A percentile compares a stretch with the other conserved stretches of the same genome.
These are phyloP conservation scores for Gymnoscopelus microlampas DNA, from an alignment of 2,797 vertebrate genomes.

Conservation along the genomic window DNA sequence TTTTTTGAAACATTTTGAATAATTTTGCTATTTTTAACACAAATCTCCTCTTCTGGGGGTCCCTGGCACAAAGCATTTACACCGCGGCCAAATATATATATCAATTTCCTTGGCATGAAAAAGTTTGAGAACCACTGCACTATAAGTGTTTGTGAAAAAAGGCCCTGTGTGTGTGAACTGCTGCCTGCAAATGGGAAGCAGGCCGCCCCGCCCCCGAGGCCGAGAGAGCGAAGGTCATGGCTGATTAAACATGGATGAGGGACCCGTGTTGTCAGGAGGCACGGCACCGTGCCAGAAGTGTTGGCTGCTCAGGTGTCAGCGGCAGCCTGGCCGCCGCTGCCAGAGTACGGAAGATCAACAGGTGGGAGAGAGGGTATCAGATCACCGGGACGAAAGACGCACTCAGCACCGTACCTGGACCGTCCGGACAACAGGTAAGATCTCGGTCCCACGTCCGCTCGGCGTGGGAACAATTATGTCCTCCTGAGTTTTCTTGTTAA, in stretches of 20 bases:
- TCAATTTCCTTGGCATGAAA: too few relatives aligned
- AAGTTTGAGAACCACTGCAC: too few relatives aligned
- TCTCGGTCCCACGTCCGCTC: neutral
- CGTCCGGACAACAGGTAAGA: slow-evolving; percentile 58
- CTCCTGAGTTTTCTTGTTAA: too few relatives aligned
- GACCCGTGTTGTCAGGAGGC: slow-evolving; percentile 41
- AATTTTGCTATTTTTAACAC: too few relatives aligned
- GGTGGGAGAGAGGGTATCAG: slow-evolving; percentile 49
- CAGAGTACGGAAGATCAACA: slow-evolving; percentile 72
- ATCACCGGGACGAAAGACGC: slow-evolving; percentile 51
- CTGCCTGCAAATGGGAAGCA: too few relatives aligned
- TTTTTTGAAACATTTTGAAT: too few relatives aligned
- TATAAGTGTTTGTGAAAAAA: too few relatives aligned
- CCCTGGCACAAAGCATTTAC: too few relatives aligned
- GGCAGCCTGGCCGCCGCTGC: slow-evolving; percentile 46
- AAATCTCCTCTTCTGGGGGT: too few relatives aligned
- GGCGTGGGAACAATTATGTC: too few relatives aligned
- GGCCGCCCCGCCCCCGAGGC: neutral
- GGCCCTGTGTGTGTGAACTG: too few relatives aligned
- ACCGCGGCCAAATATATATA: too few relatives aligned
- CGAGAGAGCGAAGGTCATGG: slow-evolving; percentile 33
- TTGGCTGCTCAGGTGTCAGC: slow-evolving; percentile 75
- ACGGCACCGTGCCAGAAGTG: slow-evolving; percentile 57
- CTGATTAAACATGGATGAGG: slow-evolving; percentile 75
- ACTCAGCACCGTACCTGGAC: slow-evolving; percentile 21